Base-by-base conservation (phyloP, 2,797 vertebrate species). In the Enteromius mattozi region DNA sequence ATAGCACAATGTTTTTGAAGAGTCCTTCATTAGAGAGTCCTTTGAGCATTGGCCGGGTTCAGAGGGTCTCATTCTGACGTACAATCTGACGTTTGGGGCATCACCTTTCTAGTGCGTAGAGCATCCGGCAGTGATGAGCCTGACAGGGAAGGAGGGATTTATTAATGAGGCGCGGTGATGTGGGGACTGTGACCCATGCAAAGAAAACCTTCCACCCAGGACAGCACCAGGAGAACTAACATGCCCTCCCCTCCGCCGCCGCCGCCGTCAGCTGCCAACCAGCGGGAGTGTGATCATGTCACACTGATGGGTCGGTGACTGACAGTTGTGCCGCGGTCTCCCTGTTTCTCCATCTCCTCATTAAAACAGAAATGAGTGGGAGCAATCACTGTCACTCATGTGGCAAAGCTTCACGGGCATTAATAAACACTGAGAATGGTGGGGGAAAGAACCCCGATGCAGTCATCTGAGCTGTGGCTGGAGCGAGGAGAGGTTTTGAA, bases 341-440 rank as follows among this genome's bases (percentile, higher is more conserved):
- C 42, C 16, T 86, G 74, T 89, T 89, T 65, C 80, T 85, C 63
- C 78, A 70, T 88, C 85, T 88, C 85, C 92, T 91, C 87, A 90
- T 93, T 91, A 92, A 92, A 91, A 91, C 81, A 88, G 88, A 90
- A 91, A 90, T 80, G 89, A 90, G 91, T 89, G 86, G 87, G 88
- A 88, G 91, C 86, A 89, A 91, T 91, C 87, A 85, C 83, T 91
- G 90, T 91, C 91, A 89, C 81, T 91, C 90, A 87, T 76, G 84
- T 81, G 76, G 82, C 61, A 61, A 75, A 69, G 86, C 86, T 77
- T 75, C 78, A 79, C 80, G 80, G 71, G 83, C 82, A 83, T 87
- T 81, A 84, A 86, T 87, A 77, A 79, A 78, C 87, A 82, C 81
- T 47, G 74, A 33, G 80, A 78, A 83, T 74, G 61, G 40, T 42